Evolutionary conservation across 2,888 invertebrate genomes (phyloP).

Genomic region (Coelopa pilipes): DNA sequence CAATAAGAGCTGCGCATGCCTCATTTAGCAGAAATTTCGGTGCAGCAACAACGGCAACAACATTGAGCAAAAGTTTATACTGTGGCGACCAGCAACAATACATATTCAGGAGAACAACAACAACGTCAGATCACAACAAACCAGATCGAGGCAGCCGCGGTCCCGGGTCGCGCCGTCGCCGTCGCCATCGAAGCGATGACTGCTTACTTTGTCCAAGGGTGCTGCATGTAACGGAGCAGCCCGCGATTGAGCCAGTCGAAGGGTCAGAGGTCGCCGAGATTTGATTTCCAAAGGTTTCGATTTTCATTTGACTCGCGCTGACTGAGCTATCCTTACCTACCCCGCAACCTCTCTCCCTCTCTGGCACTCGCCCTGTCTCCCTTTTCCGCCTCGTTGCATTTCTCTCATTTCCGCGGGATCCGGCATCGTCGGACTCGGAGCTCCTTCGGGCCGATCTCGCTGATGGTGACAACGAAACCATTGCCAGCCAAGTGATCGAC

Average conservation of each 20-base stretch:
- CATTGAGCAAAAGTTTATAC: not conserved
- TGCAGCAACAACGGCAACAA: not conserved
- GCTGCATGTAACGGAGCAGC: not conserved
- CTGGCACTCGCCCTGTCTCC: too few relatives aligned
- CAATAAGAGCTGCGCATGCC: constrained; percentile 29
- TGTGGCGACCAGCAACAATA: not conserved
- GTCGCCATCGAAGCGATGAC: not conserved
- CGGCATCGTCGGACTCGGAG: too few relatives aligned
- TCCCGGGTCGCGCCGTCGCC: not conserved
- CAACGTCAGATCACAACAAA: constrained; percentile 14
- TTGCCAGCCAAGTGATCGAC: constrained; percentile 20
- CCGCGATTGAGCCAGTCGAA: not conserved
- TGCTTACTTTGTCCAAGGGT: not conserved
- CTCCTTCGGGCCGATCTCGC: too few relatives aligned
- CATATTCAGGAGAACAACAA: not conserved
- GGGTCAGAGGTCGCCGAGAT: constrained; percentile 31
- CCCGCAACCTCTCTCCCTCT: not conserved
- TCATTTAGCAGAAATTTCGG: constrained; percentile 20
- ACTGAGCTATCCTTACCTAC: too few relatives aligned
- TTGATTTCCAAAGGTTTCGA: constrained; percentile 34
- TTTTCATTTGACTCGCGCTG: constrained; percentile 9
- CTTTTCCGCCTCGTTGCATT: too few relatives aligned
- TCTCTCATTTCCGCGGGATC: too few relatives aligned
- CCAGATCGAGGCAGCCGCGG: constrained; percentile 12
- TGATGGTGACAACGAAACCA: constrained; percentile 28